Percentiles rank a stretch among this genome's conserved stretches.
These are phyloP conservation scores for Salmo trutta DNA, from an alignment of 2,797 vertebrate species.

Conservation along the genomic window DNA sequence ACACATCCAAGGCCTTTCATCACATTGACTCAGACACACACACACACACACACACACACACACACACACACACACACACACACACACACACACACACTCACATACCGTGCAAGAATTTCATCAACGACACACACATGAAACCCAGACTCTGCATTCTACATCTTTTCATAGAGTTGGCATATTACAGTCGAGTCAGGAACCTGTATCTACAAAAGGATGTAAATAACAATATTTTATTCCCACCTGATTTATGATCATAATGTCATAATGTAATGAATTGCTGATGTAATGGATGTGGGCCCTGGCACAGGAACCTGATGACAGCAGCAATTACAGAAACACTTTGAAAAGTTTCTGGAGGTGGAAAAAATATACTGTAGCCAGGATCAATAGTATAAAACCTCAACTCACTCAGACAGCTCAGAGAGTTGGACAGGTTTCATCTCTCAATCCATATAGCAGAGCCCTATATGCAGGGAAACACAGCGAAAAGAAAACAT, in stretches of 20 bases:
- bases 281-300: slow-evolving; percentile 39
- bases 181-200: slow-evolving; percentile 5
- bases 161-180: not conserved
- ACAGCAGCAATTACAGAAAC: slow-evolving; percentile 56
- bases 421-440: not conserved
- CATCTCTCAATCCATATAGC: not conserved
- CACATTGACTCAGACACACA: not conserved
- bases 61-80: not conserved
- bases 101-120: not conserved
- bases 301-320: slow-evolving; percentile 54
- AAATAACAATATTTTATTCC: slow-evolving; percentile 31
- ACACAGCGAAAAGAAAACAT: not conserved
- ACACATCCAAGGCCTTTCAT: not conserved
- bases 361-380: slow-evolving; percentile 16
- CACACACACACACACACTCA: not conserved
- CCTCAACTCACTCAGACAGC: not conserved
- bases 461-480: not conserved
- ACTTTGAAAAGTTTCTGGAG: slow-evolving; percentile 41
- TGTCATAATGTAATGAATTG: slow-evolving; percentile 45
- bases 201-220: slow-evolving; percentile 18
- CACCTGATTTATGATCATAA: slow-evolving; percentile 39
- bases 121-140: too few relatives aligned
- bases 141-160: not conserved
- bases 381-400: slow-evolving; percentile 30
- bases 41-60: not conserved